Conservation (phyloP, 2,113 vertebrate genomes). For the Struthidea cinerea region DNA sequence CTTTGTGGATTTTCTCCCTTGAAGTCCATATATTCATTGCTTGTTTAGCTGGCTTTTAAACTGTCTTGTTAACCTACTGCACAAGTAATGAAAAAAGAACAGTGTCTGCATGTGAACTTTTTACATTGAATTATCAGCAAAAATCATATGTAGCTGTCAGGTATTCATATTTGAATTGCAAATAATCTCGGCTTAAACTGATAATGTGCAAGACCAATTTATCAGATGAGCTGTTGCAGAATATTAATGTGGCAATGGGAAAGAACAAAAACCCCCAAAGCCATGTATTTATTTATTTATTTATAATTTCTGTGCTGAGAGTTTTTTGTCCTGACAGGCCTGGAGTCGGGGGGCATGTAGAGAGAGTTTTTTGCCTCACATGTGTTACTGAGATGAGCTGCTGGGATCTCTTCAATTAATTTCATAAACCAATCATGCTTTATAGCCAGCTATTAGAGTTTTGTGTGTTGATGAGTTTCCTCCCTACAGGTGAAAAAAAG, state of each 20-base stretch:
- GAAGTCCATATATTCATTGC: neutral
- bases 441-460: neutral
- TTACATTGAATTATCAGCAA: neutral
- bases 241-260: neutral
- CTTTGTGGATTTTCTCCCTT: neutral
- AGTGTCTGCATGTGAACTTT: neutral
- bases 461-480: neutral
- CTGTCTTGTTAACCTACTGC: neutral
- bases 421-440: neutral
- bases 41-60: neutral
- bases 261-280: neutral
- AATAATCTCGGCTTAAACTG: neutral
- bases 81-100: neutral
- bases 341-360: accelerated
- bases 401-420: neutral
- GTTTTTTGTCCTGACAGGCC: neutral
- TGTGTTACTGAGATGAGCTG: neutral
- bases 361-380: neutral
- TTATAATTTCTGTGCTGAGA: neutral
- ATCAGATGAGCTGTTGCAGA: neutral
- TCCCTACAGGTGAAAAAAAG: neutral
- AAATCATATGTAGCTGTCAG: neutral
- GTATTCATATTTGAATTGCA: neutral
- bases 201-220: neutral
- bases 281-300: neutral